phyloP scores from a whole-genome alignment of 2,888 invertebrate genomes.

The Choristoneura rosaceana region DNA sequence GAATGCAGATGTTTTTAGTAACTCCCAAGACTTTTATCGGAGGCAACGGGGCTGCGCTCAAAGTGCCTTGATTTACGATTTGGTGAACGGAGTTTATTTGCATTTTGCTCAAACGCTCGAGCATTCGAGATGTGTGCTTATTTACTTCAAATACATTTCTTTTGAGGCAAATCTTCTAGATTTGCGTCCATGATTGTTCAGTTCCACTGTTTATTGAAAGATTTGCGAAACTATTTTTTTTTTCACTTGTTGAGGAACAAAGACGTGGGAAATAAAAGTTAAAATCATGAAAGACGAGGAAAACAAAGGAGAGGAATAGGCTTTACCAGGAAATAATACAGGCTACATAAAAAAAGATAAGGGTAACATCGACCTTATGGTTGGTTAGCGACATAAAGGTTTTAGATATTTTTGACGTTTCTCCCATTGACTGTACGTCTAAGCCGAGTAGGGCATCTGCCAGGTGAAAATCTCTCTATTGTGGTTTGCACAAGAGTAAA shows the following conservation, averaged over 20 bases:
- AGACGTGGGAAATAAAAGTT: no score
- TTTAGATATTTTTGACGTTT: no score
- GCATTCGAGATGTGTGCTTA: constrained; percentile 4
- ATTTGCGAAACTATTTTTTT: not conserved
- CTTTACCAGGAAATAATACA: no score
- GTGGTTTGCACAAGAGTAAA: no score
- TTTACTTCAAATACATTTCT: constrained; percentile 12
- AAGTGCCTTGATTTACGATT: constrained; percentile 68
- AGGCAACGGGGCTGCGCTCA: constrained; percentile 55
- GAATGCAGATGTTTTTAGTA: not conserved
- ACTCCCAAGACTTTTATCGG: constrained; percentile 34
- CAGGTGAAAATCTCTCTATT: no score
- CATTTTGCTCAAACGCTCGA: constrained; percentile 56
- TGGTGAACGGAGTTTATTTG: constrained; percentile 59
- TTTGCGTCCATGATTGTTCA: constrained; percentile 9
- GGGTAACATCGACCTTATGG: no score
- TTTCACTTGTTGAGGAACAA: not conserved
- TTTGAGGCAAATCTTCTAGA: constrained; percentile 13
- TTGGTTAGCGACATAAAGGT: no score
- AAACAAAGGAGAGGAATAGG: no score
- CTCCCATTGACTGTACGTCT: no score
- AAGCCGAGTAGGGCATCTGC: no score
- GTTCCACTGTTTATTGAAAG: not conserved
- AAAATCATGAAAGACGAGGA: no score
- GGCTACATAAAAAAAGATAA: no score